phyloP scores from a whole-genome alignment of 2,113 vertebrate genomes.

The Sinocyclocheilus anshuiensis region DNA sequence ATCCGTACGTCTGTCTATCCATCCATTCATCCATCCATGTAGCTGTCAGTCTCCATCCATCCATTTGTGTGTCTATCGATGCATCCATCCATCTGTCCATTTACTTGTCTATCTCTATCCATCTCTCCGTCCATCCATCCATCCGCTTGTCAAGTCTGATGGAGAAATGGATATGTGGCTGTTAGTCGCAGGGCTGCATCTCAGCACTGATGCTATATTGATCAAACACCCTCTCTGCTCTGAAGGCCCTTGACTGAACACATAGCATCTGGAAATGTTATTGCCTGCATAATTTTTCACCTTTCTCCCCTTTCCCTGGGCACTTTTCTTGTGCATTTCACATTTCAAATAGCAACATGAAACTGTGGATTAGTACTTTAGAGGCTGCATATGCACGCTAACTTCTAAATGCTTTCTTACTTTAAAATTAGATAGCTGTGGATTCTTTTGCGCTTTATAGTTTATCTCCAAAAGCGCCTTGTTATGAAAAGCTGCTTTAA shows the following conservation, averaged over 20 bases:
- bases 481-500: conserved; percentile 49
- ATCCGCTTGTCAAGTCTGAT: conserved; percentile 62
- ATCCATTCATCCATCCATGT: neutral
- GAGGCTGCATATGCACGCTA: conserved; percentile 10
- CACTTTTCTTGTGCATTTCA: conserved; percentile 4
- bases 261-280: conserved; percentile 37
- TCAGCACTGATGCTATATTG: conserved; percentile 62
- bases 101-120: neutral
- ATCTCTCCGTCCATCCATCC: conserved; percentile 11
- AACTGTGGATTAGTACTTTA: conserved; percentile 37
- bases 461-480: conserved; percentile 48
- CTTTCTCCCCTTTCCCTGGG: conserved; percentile 11
- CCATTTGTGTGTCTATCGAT: neutral
- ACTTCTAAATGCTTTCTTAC: conserved; percentile 38
- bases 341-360: conserved; percentile 40
- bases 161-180: conserved; percentile 60
- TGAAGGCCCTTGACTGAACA: conserved; percentile 53
- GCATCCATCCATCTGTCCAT: neutral
- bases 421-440: conserved; percentile 44
- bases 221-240: conserved; percentile 55
- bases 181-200: conserved; percentile 41
- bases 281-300: conserved; percentile 30
- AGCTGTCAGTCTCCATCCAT: neutral
- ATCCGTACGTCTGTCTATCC: neutral
- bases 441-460: conserved; percentile 38